Conservation (phyloP, 2,113 vertebrate genomes). For the Bettongia penicillata region DNA sequence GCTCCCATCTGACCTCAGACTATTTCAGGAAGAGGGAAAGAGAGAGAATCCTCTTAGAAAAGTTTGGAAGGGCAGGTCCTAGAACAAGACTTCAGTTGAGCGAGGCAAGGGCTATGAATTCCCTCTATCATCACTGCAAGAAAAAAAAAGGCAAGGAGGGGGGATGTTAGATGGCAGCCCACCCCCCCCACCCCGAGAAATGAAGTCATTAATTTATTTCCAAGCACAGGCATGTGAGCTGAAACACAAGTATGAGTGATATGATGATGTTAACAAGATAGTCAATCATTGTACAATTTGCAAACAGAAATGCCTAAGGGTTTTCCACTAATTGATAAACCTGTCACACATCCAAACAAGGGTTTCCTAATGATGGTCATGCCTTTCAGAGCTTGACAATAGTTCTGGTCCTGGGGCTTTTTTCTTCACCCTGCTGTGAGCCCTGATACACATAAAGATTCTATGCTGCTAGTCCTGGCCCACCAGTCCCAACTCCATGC, state of each 20-base stretch:
- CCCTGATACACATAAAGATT: accelerated
- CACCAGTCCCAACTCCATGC: neutral
- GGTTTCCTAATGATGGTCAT: neutral
- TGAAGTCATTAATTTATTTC: neutral
- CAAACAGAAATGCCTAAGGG: neutral
- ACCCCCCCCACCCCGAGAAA: neutral
- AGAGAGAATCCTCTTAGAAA: neutral
- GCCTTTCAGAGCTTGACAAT: neutral
- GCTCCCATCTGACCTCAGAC: neutral
- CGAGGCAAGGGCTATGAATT: neutral
- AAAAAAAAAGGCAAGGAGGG: neutral
- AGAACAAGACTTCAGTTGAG: neutral
- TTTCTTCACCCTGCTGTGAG: neutral
- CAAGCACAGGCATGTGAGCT: neutral
- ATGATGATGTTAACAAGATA: neutral
- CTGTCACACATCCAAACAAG: neutral
- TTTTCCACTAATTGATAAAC: neutral
- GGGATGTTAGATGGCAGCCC: neutral
- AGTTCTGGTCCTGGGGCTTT: accelerated
- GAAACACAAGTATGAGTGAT: neutral
- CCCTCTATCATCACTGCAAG: neutral
- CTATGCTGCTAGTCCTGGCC: neutral
- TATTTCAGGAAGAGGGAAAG: neutral
- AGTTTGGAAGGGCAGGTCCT: neutral
- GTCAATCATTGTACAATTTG: constrained; percentile 5